Evolutionary conservation across 2,888 invertebrate species (phyloP).

Genomic region (Apoderus coryli): DNA sequence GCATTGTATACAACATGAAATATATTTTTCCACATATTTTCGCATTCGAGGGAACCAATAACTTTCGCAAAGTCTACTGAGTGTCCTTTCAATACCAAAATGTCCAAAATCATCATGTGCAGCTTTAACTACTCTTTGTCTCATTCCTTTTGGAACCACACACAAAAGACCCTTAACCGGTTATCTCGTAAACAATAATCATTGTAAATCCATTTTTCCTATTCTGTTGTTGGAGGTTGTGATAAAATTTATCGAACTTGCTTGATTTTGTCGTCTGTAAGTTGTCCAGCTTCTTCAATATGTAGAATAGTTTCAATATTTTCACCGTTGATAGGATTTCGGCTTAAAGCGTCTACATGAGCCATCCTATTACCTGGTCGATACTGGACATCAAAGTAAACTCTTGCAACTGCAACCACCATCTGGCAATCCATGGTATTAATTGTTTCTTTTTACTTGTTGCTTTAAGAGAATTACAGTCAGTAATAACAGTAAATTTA

Average conservation of each 20-base stretch:
- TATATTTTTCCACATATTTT: conserved; percentile 27
- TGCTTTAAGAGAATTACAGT: conserved; percentile 23
- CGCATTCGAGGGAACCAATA: conserved; percentile 31
- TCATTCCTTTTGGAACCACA: conserved; percentile 25
- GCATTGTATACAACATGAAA: conserved; percentile 10
- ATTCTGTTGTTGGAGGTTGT: conserved; percentile 14
- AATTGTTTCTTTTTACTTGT: conserved; percentile 22
- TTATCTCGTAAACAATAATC: conserved; percentile 13
- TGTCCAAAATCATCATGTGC: conserved; percentile 30
- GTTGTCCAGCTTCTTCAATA: conserved; percentile 17
- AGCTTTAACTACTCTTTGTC: conserved; percentile 16
- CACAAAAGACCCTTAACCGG: conserved; percentile 17
- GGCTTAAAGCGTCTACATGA: conserved; percentile 19
- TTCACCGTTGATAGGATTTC: conserved; percentile 16
- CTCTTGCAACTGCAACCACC: too few species aligned
- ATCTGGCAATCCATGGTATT: conserved; percentile 20
- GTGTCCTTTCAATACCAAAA: conserved; percentile 25
- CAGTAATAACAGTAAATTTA: conserved; percentile 23
- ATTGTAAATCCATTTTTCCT: conserved; percentile 13
- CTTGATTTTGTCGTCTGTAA: conserved; percentile 16
- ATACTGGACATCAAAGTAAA: conserved; percentile 16
- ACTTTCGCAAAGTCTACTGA: conserved; percentile 21
- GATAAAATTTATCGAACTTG: conserved; percentile 12
- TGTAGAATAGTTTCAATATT: conserved; percentile 9
- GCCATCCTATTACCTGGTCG: conserved; percentile 14